phyloP scores from a whole-genome alignment of 2,797 vertebrate species.

The Lepilemur septentrionalis region DNA sequence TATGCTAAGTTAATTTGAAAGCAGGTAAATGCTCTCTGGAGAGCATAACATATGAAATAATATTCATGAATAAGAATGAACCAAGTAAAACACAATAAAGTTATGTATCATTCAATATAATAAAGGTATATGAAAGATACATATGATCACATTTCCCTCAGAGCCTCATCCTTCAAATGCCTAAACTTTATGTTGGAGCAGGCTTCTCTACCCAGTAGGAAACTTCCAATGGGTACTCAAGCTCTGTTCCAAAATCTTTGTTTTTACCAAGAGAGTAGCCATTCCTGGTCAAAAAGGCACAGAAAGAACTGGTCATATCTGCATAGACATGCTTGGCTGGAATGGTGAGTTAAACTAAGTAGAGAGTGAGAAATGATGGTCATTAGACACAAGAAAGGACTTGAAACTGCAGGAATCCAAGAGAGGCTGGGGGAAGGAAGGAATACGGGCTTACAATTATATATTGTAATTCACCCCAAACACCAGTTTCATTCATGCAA shows the following conservation, averaged over 20 bases:
- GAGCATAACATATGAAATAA: background rate
- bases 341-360: background rate
- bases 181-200: background rate
- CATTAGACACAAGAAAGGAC: background rate
- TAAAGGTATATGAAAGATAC: background rate
- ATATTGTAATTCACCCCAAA: background rate
- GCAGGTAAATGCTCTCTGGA: background rate
- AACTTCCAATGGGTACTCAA: background rate
- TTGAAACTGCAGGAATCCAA: background rate
- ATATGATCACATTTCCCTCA: background rate
- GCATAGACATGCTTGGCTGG: background rate
- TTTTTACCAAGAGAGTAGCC: background rate
- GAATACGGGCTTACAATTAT: background rate
- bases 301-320: background rate
- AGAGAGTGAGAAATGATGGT: background rate
- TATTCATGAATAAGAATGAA: background rate
- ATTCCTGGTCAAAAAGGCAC: background rate
- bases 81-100: background rate
- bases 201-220: background rate
- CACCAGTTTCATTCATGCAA: background rate
- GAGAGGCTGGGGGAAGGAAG: background rate
- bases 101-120: background rate
- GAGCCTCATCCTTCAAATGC: background rate
- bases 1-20: background rate
- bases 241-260: background rate